A percentile compares a stretch with the other conserved stretches of the same genome.
These are phyloP conservation scores for Serinus canaria DNA, from an alignment of 2,113 vertebrate species.

Conservation along the genomic window DNA sequence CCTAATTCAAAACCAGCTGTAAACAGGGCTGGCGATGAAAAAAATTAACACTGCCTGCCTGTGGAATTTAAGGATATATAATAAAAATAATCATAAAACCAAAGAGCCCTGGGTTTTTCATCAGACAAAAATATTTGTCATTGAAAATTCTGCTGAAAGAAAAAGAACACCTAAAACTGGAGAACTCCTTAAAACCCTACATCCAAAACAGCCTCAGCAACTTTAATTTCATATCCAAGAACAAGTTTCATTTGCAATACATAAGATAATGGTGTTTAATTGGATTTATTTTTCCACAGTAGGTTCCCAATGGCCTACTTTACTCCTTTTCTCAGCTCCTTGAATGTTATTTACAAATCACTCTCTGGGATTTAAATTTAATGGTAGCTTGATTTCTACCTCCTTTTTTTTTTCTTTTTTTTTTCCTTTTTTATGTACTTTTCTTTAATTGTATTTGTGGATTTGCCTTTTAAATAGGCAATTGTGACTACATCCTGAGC, in stretches of 20 bases:
- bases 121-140: slow-evolving; percentile 43
- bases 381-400: slow-evolving; percentile 72
- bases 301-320: slow-evolving; percentile 69
- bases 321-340: slow-evolving; percentile 67
- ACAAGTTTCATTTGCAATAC: slow-evolving; percentile 67
- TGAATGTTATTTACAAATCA: slow-evolving; percentile 78
- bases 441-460: slow-evolving; percentile 78
- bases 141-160: slow-evolving; percentile 17
- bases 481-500: slow-evolving; percentile 60
- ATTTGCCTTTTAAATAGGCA: slow-evolving; percentile 74
- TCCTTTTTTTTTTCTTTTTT: neutral
- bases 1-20: slow-evolving; percentile 41
- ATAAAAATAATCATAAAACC: slow-evolving; percentile 55
- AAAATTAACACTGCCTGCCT: slow-evolving; percentile 39
- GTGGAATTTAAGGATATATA: slow-evolving; percentile 45
- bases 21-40: slow-evolving; percentile 32
- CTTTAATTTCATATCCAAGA: slow-evolving; percentile 66
- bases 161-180: neutral
- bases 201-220: slow-evolving; percentile 44
- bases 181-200: slow-evolving; percentile 26
- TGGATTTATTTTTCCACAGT: slow-evolving; percentile 76
- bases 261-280: slow-evolving; percentile 74
- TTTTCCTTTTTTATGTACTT: slow-evolving; percentile 58
- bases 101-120: slow-evolving; percentile 35
- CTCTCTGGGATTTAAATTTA: slow-evolving; percentile 77